phyloP scores from a whole-genome alignment of 92 coral and sea anemone species.

The Porites divaricata region DNA sequence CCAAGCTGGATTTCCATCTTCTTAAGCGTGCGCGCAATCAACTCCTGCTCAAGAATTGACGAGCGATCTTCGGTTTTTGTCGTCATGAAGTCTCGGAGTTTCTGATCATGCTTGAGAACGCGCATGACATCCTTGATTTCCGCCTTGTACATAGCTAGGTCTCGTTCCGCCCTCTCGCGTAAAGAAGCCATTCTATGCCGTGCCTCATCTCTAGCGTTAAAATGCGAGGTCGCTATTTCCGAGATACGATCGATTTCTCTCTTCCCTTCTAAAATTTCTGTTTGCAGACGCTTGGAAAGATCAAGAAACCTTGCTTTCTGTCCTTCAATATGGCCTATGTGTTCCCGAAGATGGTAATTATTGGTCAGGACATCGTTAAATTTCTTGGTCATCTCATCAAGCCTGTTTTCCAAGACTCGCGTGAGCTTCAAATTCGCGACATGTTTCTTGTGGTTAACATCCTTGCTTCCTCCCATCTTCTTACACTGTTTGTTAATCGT shows the following conservation, averaged over 20 bases:
- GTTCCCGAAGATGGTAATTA: constrained; percentile 70
- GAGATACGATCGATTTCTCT: constrained; percentile 76
- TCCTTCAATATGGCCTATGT: constrained; percentile 73
- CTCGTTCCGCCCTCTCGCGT: constrained; percentile 92
- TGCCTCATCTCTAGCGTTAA: constrained; percentile 91
- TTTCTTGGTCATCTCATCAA: constrained; percentile 87
- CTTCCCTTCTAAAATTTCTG: constrained; percentile 70
- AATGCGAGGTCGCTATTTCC: constrained; percentile 78
- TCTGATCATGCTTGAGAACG: constrained; percentile 91
- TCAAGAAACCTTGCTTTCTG: constrained; percentile 88
- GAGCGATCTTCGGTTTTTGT: constrained; percentile 92
- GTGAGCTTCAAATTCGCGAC: constrained; percentile 76
- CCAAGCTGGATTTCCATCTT: constrained; percentile 70
- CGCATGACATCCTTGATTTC: constrained; percentile 95
- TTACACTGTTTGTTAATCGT: constrained; percentile 62
- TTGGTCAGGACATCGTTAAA: constrained; percentile 80
- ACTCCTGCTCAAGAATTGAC: constrained; percentile 76
- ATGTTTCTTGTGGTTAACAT: constrained; percentile 57
- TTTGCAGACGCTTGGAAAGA: constrained; percentile 64
- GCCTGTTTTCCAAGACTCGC: constrained; percentile 87
- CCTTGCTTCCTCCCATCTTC: constrained; percentile 67
- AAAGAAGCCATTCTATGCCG: constrained; percentile 94
- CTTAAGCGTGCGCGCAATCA: constrained; percentile 62
- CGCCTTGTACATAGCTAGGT: constrained; percentile 75
- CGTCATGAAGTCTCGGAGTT: constrained; percentile 90